Evolutionary conservation across 2,113 vertebrate genomes (phyloP), one percentile per base, ranked within the genome.

Genomic region (Crotalus tigris): DNA sequence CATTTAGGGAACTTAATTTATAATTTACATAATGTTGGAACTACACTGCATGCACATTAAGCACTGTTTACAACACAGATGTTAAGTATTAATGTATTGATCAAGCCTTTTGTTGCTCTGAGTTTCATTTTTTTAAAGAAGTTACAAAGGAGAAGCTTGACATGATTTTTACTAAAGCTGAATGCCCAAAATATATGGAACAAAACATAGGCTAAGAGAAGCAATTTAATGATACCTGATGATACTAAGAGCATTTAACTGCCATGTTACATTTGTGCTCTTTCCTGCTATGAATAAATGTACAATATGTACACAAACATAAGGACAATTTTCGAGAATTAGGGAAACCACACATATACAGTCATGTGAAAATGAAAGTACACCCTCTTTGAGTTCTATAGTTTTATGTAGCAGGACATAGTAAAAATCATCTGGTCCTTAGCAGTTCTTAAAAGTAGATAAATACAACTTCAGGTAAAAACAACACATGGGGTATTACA

Each of bases 211-310:
- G 49, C 39, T 23, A 23, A 91, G 64, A 0, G 29, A 46, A 93
- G 24, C 9, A 21, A 90, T 9, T 64, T n/a, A 90, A 88, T 0
- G 11, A 26, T 46, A 5, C 29, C 0, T 58, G 17, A 13, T 92
- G 61, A 21, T 88, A 51, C 33, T 33, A 94, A 93, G 95, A 59
- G n/a, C 89, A 92, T 33, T 24, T 26, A 53, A 49, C 24, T 49
- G 46, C 23, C 23, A 86, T 49, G 11, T 46, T 46, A 86, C 21
- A 26, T 86, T 49, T 46, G 39, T 51, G 39, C 24, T 86, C 11
- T 46, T 86, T 86, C 85, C 69, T 75, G 69, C 69, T 75, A 2
- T 75, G n/a, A 33, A 75, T 33, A 75, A 75, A 75, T 17, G 17
- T 75, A 75, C n/a, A 75, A 75, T 33, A 75, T 33, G 12, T 15